Percentiles rank a stretch among this genome's conserved stretches.
These are phyloP conservation scores for Muraenolepis orangiensis DNA, from an alignment of 2,797 vertebrate genomes.

Conservation along the genomic window DNA sequence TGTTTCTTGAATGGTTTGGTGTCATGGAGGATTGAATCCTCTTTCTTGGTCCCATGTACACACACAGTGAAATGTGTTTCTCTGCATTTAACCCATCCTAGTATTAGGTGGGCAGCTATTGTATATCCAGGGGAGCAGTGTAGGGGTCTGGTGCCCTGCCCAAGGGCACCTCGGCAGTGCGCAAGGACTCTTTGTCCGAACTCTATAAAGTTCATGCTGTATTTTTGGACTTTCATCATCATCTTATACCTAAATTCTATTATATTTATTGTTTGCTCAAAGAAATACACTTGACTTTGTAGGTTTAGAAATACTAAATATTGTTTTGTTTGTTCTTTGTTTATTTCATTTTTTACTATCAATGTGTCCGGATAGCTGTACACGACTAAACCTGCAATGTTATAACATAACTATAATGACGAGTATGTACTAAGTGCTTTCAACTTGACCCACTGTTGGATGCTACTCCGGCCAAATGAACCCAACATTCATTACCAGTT, in stretches of 20 bases:
- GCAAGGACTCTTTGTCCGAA: too few species aligned
- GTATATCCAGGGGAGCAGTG: too few species aligned
- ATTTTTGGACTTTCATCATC: not conserved
- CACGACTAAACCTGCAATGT: not conserved
- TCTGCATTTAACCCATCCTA: too few species aligned
- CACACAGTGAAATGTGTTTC: too few species aligned
- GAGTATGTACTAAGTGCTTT: too few species aligned
- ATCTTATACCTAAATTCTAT: not conserved
- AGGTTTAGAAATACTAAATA: not conserved
- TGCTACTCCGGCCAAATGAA: not conserved
- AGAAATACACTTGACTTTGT: not conserved
- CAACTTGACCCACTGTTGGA: not conserved
- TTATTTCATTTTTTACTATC: too few species aligned
- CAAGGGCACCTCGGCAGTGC: too few species aligned
- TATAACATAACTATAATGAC: not conserved
- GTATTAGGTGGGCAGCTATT: too few species aligned
- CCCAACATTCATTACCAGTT: not conserved
- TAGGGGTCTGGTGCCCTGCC: too few species aligned
- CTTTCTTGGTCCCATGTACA: too few species aligned
- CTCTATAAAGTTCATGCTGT: not conserved
- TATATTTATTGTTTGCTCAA: not conserved
- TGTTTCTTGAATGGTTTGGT: not conserved
- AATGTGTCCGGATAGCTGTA: not conserved
- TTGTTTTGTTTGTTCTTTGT: not conserved
- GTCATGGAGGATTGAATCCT: too few species aligned